Evolutionary conservation across 2,113 vertebrate species (phyloP).

Genomic region (Hucho hucho): DNA sequence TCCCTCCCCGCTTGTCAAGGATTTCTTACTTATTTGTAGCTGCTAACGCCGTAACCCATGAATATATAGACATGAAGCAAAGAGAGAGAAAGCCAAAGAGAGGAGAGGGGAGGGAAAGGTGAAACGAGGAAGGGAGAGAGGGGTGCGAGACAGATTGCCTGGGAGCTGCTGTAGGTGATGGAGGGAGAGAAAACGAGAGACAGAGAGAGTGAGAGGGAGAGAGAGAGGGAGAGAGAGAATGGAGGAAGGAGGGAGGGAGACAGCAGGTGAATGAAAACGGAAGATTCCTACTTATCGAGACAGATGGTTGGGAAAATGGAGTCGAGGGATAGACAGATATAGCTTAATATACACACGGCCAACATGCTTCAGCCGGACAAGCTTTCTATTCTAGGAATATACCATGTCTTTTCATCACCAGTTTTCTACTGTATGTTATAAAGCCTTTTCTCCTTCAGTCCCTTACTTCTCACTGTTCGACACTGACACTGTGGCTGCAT

Average conservation of each 20-base stretch:
- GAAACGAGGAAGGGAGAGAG: constrained; percentile 29
- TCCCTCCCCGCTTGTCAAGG: not conserved
- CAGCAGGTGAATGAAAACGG: constrained; percentile 40
- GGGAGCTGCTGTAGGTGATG: constrained; percentile 72
- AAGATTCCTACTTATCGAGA: constrained; percentile 43
- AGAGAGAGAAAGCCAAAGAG: not conserved
- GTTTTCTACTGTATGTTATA: too few species aligned
- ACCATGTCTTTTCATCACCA: too few species aligned
- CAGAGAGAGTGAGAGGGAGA: constrained; percentile 25
- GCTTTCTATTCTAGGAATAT: too few species aligned
- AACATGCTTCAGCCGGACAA: not conserved
- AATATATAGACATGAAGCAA: not conserved
- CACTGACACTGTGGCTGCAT: too few species aligned
- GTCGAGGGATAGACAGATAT: constrained; percentile 4
- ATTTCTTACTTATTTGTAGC: not conserved
- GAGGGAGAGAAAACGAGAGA: constrained; percentile 45
- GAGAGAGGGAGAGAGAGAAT: not conserved
- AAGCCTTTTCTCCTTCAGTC: too few species aligned
- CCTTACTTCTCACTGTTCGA: too few species aligned
- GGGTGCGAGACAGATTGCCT: constrained; percentile 60
- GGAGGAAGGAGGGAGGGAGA: not conserved
- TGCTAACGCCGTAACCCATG: not conserved
- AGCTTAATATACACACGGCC: constrained; percentile 5
- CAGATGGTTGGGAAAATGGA: constrained; percentile 26
- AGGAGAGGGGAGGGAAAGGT: not conserved